A percentile compares a stretch with the other conserved stretches of the same genome.
Conservation (phyloP, 2,113 vertebrate genomes). For the Zapornia atra region DNA sequence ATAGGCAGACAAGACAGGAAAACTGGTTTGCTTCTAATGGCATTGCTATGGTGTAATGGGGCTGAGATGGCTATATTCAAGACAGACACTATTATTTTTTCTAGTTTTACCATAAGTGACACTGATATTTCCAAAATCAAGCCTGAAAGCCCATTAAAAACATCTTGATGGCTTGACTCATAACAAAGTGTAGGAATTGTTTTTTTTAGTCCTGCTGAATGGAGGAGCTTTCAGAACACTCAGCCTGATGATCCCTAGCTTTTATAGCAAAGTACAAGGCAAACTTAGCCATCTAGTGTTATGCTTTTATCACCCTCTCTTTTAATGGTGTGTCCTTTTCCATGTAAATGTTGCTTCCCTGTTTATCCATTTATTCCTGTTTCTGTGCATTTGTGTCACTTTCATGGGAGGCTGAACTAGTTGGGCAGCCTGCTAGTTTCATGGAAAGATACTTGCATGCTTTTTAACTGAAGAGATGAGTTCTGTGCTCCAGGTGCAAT, state of each 20-base stretch:
- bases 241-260: conserved; percentile 7
- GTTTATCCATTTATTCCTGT: not conserved
- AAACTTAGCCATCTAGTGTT: not conserved
- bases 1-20: conserved; percentile 33
- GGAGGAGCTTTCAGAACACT: conserved; percentile 51
- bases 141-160: conserved; percentile 52
- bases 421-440: not conserved
- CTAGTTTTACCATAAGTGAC: conserved; percentile 30
- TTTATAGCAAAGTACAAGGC: conserved; percentile 17
- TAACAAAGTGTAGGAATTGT: conserved; percentile 12
- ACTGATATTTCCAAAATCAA: conserved; percentile 58
- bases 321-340: not conserved
- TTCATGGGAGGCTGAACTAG: not conserved
- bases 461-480: not conserved
- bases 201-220: conserved; percentile 21
- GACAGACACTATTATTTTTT: conserved; percentile 40
- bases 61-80: conserved; percentile 26
- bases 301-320: conserved; percentile 13
- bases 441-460: not conserved
- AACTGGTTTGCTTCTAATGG: conserved; percentile 8
- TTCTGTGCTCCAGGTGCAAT: not conserved
- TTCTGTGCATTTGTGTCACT: not conserved
- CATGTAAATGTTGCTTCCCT: not conserved
- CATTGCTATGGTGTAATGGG: not conserved
- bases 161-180: conserved; percentile 14